Evolutionary conservation across 1,140 invertebrate genomes (phyloP), one percentile per base, ranked within the genome.

Genomic region (Leucophenga varia): DNA sequence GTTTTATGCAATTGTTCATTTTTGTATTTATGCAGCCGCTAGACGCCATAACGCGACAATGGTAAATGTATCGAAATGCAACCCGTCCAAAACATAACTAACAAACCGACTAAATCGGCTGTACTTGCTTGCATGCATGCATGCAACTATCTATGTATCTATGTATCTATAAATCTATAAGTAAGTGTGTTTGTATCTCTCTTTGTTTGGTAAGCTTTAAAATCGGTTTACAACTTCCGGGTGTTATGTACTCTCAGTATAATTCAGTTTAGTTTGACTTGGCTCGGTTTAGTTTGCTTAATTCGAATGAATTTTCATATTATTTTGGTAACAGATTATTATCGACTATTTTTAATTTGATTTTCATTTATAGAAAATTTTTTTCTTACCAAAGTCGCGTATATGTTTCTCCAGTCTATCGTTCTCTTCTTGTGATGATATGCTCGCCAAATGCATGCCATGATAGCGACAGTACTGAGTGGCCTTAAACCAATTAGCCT

Each of bases 401-500:
- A 91, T 88, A 67, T 90, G 86, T 74, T 90, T 89, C 60, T 91
- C 90, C 39, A 93, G 78, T 64, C 86, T 86, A 61, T 91, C 87
- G 58, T 93, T 93, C 73, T 94, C 90, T 72, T 91, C 88, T 75
- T 93, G 89, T 40, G 88, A 91, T 35, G 86, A 84, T 59, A 93
- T 91, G 52, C 89, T 91, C 2, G 90, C 90, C 58, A 94, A 80
- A 67, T 93, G 90, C 90, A 94, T 92, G 21, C 90, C 90, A 74
- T 93, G 90, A 77, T 91, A 94, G 22, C 90, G 80, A 69, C 91
- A 94, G 72, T 91, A 94, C 70, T 93, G 90, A n/a, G 88, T 84
- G 3, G 90, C 87, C 74, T 89, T 86, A 77, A 89, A 94, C 89
- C 91, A 94, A 79, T 94, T 94, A 4, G 91, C 90, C 90, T 93